Percentiles rank a stretch among this genome's conserved stretches.
These are phyloP conservation scores for Perithous albicinctus DNA, from an alignment of 2,888 invertebrate species.

Conservation along the genomic window DNA sequence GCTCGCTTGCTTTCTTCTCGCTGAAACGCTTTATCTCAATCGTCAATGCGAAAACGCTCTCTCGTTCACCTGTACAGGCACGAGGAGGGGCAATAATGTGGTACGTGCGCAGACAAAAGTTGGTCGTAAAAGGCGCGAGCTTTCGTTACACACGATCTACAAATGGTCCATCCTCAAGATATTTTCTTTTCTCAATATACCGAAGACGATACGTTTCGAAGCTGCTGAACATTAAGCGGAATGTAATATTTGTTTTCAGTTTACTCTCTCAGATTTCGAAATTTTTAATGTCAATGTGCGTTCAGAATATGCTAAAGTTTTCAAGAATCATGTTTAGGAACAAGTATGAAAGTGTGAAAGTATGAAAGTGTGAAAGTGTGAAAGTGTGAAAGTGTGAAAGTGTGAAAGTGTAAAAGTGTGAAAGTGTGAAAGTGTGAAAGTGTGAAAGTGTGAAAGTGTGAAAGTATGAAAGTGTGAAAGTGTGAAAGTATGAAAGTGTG, in stretches of 20 bases:
- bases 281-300: too few relatives aligned
- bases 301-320: too few relatives aligned
- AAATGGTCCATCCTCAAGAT: conserved; percentile 20
- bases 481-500: too few relatives aligned
- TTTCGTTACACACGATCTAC: conserved; percentile 46
- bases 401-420: too few relatives aligned
- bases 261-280: too few relatives aligned
- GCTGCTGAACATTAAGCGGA: conserved; percentile 11
- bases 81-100: conserved; percentile 42
- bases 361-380: too few relatives aligned
- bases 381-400: too few relatives aligned
- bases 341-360: too few relatives aligned
- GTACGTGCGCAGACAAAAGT: conserved; percentile 41
- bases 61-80: conserved; percentile 29
- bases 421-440: too few relatives aligned
- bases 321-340: too few relatives aligned
- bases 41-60: conserved; percentile 47
- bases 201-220: background rate
- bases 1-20: background rate
- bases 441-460: too few relatives aligned
- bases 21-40: conserved; percentile 18
- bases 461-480: too few relatives aligned
- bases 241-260: background rate
- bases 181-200: background rate
- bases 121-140: conserved; percentile 5